Evolutionary conservation across 2,113 vertebrate genomes (phyloP).

Genomic region (Panthera leo): DNA sequence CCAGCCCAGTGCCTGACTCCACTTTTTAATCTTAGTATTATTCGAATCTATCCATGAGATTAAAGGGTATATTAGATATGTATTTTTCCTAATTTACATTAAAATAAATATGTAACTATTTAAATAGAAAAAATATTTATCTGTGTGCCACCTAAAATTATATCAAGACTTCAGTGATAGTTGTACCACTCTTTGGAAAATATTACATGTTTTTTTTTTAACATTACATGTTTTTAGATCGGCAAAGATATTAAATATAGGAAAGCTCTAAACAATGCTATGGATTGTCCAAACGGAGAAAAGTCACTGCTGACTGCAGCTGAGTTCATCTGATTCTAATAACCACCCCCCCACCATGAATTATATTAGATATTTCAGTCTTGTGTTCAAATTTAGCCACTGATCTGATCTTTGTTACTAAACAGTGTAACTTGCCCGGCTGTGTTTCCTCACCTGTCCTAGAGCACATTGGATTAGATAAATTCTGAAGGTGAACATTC

Average conservation of each 20-base stretch:
- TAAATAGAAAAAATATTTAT: not conserved
- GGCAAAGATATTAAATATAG: not conserved
- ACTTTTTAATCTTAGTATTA: not conserved
- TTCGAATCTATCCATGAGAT: not conserved
- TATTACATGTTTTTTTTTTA: not conserved
- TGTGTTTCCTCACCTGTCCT: not conserved
- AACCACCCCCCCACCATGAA: not conserved
- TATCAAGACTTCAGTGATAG: not conserved
- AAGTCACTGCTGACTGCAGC: not conserved
- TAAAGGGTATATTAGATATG: not conserved
- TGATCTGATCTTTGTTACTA: not conserved
- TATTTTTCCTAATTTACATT: not conserved
- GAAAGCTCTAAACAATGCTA: no score
- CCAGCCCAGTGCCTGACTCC: no score
- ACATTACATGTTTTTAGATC: not conserved
- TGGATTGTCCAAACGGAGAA: not conserved
- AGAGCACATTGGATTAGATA: not conserved
- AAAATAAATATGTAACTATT: not conserved
- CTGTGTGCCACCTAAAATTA: not conserved
- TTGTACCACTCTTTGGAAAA: not conserved
- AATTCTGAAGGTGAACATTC: not conserved
- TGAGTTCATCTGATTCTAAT: not conserved
- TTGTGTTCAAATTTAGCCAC: not conserved
- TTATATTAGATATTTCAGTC: not conserved
- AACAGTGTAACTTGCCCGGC: not conserved